phyloP scores from a whole-genome alignment of 2,797 vertebrate genomes.

The Lepus townsendii region DNA sequence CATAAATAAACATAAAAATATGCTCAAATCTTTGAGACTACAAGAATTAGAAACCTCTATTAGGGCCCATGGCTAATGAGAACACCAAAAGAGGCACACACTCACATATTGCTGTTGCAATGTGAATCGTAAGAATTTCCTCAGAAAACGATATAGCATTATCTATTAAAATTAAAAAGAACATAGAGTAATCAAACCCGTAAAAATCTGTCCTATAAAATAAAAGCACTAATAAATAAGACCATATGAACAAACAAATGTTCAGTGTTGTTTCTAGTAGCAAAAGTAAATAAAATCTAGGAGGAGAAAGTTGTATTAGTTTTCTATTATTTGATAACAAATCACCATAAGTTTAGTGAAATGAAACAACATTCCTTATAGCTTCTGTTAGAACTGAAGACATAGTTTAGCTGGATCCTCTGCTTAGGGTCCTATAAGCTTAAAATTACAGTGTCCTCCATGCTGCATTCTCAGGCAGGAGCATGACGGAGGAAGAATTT shows the following conservation, averaged over 20 bases:
- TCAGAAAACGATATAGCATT: background rate
- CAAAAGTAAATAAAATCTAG: background rate
- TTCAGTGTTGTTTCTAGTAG: background rate
- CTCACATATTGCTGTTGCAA: background rate
- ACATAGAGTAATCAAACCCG: background rate
- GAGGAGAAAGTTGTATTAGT: background rate
- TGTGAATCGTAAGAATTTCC: background rate
- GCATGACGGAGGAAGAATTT: background rate
- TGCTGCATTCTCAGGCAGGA: background rate
- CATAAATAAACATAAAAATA: slow-evolving; percentile 34
- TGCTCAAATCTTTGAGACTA: background rate
- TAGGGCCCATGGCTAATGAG: background rate
- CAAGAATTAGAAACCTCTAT: background rate
- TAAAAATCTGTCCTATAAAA: background rate
- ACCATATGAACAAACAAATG: background rate
- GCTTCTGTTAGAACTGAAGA: background rate
- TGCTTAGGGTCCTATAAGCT: background rate
- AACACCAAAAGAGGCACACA: background rate
- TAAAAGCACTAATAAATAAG: background rate
- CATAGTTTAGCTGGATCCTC: background rate
- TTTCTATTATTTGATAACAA: background rate
- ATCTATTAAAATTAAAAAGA: slow-evolving; percentile 21
- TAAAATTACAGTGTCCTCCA: fast-evolving
- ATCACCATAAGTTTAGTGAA: background rate
- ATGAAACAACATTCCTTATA: background rate